Base-by-base conservation (phyloP, 2,888 invertebrate genomes). In the Lepidochitona cinerea region DNA sequence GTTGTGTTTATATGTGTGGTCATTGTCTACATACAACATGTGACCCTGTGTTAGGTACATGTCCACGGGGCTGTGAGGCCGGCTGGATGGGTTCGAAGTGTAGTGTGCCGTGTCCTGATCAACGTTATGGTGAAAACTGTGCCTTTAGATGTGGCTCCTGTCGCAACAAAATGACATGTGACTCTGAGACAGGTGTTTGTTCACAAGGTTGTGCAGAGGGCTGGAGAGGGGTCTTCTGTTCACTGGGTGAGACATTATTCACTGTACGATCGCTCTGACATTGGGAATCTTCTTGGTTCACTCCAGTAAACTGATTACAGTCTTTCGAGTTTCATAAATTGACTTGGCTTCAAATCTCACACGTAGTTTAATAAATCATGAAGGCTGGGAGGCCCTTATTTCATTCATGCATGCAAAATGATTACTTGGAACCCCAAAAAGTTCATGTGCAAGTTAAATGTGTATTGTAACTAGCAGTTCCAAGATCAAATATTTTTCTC, bases 51-150 rank as follows among this genome's bases (percentile, higher is more conserved):
- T 49, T 81, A 5, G 85, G 85, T 0, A 68, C 75, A 9, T 85
- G 85, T 74, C 76, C 76, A 5, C 69, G 71, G 26, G 85, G 85
- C 0, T 85, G 81, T 73, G 54, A 68, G 0, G 35, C 59, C 1
- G 80, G 52, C 53, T 77, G 54, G 76, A 70, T 32, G 75, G 78
- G 59, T 70, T 75, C 53, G 70, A 74, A 59, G 52, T 75, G 69
- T 7, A 23, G 23, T 49, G 23, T 23, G n/a, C 49, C 49, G 3
- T 49, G 49, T 7, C 23, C 49, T 23, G 4, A 49, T 18, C n/a
- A 7, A 18, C 49, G 7, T 23, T 49, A 49, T 7, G 49, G 49
- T 49, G 49, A 49, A 49, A 49, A 49, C 7, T 49, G 49, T 49
- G 49, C 49, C 49, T 49, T 49, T 7, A 49, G 3, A 18, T 49